phyloP scores from a whole-genome alignment of 2,888 invertebrate species.

The Eupelmus urozonus region DNA sequence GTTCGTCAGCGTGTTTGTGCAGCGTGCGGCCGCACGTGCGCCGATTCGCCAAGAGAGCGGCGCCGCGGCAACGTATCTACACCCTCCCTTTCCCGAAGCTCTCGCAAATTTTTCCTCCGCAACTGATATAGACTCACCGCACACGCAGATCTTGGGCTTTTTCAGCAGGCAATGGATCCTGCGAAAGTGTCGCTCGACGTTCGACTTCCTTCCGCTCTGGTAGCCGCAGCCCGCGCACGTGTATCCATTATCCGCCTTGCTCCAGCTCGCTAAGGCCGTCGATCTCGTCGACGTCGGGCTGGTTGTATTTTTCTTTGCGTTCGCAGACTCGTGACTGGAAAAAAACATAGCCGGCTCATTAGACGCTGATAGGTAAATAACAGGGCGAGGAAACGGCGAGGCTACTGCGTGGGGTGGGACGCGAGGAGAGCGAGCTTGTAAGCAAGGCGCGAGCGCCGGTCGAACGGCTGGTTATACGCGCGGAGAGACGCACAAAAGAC shows the following conservation, averaged over 20 bases:
- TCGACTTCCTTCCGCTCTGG: constrained; percentile 63
- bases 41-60: not conserved
- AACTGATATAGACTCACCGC: constrained; percentile 38
- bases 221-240: constrained; percentile 64
- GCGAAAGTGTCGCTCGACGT: constrained; percentile 64
- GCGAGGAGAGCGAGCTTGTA: too few species aligned
- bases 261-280: not conserved
- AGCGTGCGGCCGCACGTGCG: constrained; percentile 5
- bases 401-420: too few species aligned
- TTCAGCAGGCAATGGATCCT: constrained; percentile 64
- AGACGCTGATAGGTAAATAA: too few species aligned
- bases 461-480: too few species aligned
- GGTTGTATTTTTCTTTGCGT: too few species aligned
- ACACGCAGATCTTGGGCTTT: constrained; percentile 39
- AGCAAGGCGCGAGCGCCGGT: too few species aligned
- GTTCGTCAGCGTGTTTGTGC: constrained; percentile 22
- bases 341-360: not conserved
- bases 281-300: not conserved
- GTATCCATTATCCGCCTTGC: constrained; percentile 14
- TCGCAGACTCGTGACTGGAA: not conserved
- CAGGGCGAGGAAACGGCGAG: too few species aligned
- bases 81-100: too few species aligned
- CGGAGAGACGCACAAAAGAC: too few species aligned
- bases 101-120: not conserved
- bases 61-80: not conserved